A percentile compares a stretch with the other conserved stretches of the same genome.
Evolutionary conservation across 2,113 vertebrate species (phyloP).

Genomic region (Peromyscus maniculatus): DNA sequence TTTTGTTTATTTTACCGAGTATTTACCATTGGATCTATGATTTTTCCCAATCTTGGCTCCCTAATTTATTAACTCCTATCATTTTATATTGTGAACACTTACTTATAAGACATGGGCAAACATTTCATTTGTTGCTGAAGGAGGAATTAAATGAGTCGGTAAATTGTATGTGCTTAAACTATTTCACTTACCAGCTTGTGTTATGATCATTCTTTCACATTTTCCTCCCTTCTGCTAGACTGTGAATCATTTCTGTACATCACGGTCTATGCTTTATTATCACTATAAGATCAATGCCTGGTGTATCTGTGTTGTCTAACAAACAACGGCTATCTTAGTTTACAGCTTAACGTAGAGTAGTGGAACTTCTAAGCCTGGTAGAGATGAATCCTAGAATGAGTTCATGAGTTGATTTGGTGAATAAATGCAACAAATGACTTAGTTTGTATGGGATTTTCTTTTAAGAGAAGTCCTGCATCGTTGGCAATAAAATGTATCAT

Average conservation of each 20-base stretch:
- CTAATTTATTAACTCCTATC: conserved; percentile 23
- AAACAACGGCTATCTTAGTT: conserved; percentile 8
- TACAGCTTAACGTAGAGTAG: neutral
- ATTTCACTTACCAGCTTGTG: neutral
- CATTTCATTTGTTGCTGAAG: neutral
- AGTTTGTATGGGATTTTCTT: conserved; percentile 6
- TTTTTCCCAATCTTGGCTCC: neutral
- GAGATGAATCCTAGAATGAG: neutral
- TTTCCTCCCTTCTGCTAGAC: neutral
- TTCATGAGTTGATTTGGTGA: neutral
- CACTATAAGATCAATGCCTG: neutral
- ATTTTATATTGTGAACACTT: neutral
- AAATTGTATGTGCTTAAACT: neutral
- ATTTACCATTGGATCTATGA: neutral
- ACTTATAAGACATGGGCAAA: neutral
- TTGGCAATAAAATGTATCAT: conserved; percentile 11
- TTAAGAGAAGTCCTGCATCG: neutral
- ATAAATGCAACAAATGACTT: conserved; percentile 14
- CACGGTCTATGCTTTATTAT: neutral
- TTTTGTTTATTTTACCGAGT: neutral
- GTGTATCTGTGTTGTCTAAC: neutral
- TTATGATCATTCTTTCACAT: neutral
- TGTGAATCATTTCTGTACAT: neutral
- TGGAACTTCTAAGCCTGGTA: neutral
- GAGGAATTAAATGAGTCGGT: neutral